phyloP scores from a whole-genome alignment of 1,140 invertebrate species.

The Drosophila miranda region DNA sequence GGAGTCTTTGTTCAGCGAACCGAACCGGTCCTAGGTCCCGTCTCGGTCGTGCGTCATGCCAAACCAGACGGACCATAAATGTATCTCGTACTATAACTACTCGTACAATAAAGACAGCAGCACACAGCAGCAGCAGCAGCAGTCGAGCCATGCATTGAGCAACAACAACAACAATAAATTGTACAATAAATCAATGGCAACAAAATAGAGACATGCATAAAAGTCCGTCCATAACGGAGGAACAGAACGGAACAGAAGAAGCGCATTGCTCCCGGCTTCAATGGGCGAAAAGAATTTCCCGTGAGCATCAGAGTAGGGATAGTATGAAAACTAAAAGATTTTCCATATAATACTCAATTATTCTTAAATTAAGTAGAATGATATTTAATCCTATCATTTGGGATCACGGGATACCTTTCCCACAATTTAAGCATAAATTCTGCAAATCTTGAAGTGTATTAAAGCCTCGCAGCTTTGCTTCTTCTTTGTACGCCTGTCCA shows the following conservation, averaged over 20 bases:
- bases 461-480: conserved; percentile 51
- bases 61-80: conserved; percentile 64
- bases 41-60: conserved; percentile 61
- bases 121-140: conserved; percentile 19
- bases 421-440: conserved; percentile 1
- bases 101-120: conserved; percentile 32
- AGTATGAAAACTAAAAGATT: conserved; percentile 20
- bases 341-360: conserved; percentile 24
- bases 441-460: conserved; percentile 33
- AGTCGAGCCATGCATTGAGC: conserved; percentile 25
- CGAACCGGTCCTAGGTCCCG: conserved; percentile 54
- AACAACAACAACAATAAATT: conserved; percentile 57
- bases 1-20: conserved; percentile 57
- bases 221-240: conserved; percentile 21
- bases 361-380: background rate
- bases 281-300: conserved; percentile 5
- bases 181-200: conserved; percentile 67
- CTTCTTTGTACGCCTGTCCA: conserved; percentile 9
- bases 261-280: conserved; percentile 6
- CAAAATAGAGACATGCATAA: conserved; percentile 27
- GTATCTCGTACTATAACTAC: conserved; percentile 32
- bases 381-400: conserved; percentile 22
- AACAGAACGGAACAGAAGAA: background rate
- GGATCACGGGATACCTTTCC: no score
- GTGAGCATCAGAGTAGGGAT: background rate